These are phyloP conservation scores for Eubasilissa regina DNA, from an alignment of 1,140 invertebrate species.

Conservation along the genomic window DNA sequence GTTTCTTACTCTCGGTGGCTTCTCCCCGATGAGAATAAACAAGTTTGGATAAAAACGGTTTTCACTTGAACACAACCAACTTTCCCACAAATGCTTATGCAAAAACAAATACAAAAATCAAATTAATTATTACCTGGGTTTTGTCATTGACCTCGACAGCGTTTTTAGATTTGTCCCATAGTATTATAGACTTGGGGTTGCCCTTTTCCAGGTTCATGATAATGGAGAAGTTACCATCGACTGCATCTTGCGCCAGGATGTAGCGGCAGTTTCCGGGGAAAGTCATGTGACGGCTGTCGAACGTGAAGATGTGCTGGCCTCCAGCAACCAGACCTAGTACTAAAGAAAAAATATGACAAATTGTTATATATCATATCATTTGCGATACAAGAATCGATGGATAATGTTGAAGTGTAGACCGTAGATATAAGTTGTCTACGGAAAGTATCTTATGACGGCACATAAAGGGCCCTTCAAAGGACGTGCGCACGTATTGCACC, in stretches of 20 bases:
- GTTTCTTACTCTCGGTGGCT: too few relatives aligned
- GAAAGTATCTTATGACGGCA: too few relatives aligned
- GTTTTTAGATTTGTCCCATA: conserved; percentile 75
- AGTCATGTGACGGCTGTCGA: conserved; percentile 85
- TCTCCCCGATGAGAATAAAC: too few relatives aligned
- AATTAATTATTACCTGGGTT: conserved; percentile 69
- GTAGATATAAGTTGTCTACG: too few relatives aligned
- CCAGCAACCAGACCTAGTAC: conserved; percentile 81
- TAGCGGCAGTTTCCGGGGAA: conserved; percentile 89
- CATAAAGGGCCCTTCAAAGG: too few relatives aligned
- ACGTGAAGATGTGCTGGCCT: conserved; percentile 88
- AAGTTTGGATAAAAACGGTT: too few relatives aligned
- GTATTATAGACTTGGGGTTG: conserved; percentile 73
- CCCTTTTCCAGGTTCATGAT: conserved; percentile 76
- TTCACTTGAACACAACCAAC: too few relatives aligned
- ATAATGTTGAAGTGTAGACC: too few relatives aligned
- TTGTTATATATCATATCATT: not conserved
- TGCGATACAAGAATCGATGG: not conserved
- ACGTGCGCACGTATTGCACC: too few relatives aligned
- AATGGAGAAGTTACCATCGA: conserved; percentile 85
- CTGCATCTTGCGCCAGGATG: conserved; percentile 86
- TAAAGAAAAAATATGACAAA: conserved; percentile 61
- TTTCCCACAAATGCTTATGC: too few relatives aligned
- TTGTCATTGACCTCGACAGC: conserved; percentile 76
- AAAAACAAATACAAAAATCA: too few relatives aligned